A percentile compares a stretch with the other conserved stretches of the same genome.
phyloP scores from a whole-genome alignment of 2,888 invertebrate genomes.

The Heliothis peltigera region DNA sequence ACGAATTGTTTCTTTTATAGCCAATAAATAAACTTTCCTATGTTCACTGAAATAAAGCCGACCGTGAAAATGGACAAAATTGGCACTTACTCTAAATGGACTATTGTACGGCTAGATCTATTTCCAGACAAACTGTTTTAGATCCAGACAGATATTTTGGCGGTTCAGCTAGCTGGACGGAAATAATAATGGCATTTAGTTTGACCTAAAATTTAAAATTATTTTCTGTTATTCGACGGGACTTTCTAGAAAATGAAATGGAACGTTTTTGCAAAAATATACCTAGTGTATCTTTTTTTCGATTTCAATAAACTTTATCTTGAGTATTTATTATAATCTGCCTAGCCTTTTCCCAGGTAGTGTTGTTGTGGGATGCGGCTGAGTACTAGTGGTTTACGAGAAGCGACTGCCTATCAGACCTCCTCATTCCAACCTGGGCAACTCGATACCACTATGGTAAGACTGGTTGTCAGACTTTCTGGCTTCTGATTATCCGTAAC shows the following conservation, averaged over 20 bases:
- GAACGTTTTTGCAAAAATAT: too few species aligned
- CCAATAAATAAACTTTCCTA: background rate
- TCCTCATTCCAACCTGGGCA: too few species aligned
- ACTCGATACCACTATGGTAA: too few species aligned
- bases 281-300: too few species aligned
- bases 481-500: too few species aligned
- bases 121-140: constrained; percentile 20
- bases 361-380: too few species aligned
- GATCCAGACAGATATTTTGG: constrained; percentile 20
- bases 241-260: background rate
- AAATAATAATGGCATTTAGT: constrained; percentile 32
- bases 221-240: background rate
- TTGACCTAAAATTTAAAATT: constrained; percentile 19
- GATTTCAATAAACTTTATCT: too few species aligned
- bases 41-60: constrained; percentile 2
- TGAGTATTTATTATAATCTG: too few species aligned
- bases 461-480: too few species aligned
- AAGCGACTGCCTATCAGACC: too few species aligned
- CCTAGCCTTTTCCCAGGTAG: too few species aligned
- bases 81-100: constrained; percentile 1
- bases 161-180: background rate
- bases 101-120: constrained; percentile 17
- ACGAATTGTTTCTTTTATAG: constrained; percentile 1
- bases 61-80: constrained; percentile 7
- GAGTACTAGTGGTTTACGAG: too few species aligned